phyloP scores from a whole-genome alignment of 2,797 vertebrate species.

The Trichosurus vulpecula region DNA sequence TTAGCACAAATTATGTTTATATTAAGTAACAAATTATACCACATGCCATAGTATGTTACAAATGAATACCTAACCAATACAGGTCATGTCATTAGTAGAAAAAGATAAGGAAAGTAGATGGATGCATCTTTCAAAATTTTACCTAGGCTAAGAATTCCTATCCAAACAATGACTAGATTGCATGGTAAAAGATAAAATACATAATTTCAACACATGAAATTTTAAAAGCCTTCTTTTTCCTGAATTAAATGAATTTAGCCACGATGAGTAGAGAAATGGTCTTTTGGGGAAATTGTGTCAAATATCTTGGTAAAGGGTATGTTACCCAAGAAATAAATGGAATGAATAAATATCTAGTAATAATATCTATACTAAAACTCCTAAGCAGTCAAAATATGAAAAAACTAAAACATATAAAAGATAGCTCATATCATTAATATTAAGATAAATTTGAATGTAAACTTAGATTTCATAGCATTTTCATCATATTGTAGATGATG shows the following conservation, averaged over 20 bases:
- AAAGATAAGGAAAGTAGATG: background rate
- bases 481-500: background rate
- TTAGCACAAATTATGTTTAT: background rate
- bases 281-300: background rate
- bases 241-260: background rate
- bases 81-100: background rate
- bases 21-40: background rate
- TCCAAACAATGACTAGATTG: background rate
- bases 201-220: background rate
- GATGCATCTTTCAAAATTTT: background rate
- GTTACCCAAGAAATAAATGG: background rate
- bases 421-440: background rate
- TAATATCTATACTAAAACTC: background rate
- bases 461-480: background rate
- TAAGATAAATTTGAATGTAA: background rate
- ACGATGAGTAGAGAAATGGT: background rate
- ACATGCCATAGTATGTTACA: background rate
- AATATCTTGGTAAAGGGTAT: background rate
- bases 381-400: background rate
- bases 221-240: background rate
- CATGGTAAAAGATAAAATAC: background rate
- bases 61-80: background rate
- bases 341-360: background rate
- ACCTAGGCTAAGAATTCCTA: background rate
- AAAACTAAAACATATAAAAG: background rate